Base-by-base conservation (phyloP, 1,140 invertebrate genomes). In the Formica selysi region DNA sequence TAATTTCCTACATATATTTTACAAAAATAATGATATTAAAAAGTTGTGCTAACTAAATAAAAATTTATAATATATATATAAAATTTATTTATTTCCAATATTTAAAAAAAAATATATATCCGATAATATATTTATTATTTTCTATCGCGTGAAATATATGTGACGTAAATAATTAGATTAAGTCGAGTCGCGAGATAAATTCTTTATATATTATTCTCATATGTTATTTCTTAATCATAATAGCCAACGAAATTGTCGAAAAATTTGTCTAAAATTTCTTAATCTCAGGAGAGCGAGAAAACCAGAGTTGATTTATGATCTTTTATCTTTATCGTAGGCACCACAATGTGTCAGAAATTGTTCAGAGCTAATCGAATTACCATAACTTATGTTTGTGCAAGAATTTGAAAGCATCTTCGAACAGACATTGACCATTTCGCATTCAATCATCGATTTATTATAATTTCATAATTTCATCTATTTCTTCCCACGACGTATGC, bases 391-490 rank as follows among this genome's bases (percentile, higher is more conserved):
- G 51, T 70, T 80, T 80, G 57, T 68, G 78, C 48, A 70, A 80
- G 48, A 80, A 10, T 19, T 51, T 6, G 44, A 38, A 80, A 80
- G 64, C 65, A 57, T 26, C 64, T 48, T 51, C 19, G 26, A 38
- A 22, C 22, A 26, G 38, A 79, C 44, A 36, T n/a, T 68, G 64
- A 80, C 32, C 44, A 19, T 70, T 59, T 57, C 32, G 10, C 11
- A 80, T 19, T 70, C 44, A n/a, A 70, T 80, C 32, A 57, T 80
- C 78, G 48, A 80, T 80, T 80, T 41, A 80, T 59, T 70, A 70
- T 70, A 13, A 41, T 80, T 80, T 57, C 78, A 41, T 57, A 70
- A 80, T 38, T 70, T 44, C 19, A 10, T 57, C 19, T n/a, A 8
- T 68, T 68, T 57, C 32, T 78, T 48, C 41, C 38, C 26, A 48